Evolutionary conservation across 1,140 invertebrate species (phyloP), one percentile per base, ranked within the genome.

Genomic region (Heliconius eleuchia): DNA sequence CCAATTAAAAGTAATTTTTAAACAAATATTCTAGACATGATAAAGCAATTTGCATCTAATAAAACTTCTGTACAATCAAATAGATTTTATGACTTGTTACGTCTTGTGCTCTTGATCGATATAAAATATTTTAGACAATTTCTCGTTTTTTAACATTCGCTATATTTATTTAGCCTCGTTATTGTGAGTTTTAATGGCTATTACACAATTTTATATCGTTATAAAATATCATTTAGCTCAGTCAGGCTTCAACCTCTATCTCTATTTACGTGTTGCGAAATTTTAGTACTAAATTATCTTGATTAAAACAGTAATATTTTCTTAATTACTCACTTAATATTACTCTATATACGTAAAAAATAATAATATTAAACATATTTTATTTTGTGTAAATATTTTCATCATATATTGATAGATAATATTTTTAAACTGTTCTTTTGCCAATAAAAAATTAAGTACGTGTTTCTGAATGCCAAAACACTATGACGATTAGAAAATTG

Each of bases 41-140:
- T 76, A 46, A 50, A 80, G 70, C 78, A 60, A 80, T 76, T 80
- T 80, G 73, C 73, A 76, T 80, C 70, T 55, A 72, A 79, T 72
- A 23, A 80, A 80, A 76, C n/a, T 66, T 80, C 18, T 46, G 57
- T 76, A 76, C 66, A 76, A 75, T 80, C 70, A 52, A 76, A 42
- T n/a, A 16, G 7, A 42, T 72, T 75, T 75, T 79, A 74, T 79
- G 16, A 73, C 73, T 74, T 55, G 27, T 73, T 57, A 74, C 73
- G 60, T 72, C 37, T 72, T 72, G 37, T 19, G 50, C 18, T 52
- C 50, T 18, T 46, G 42, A 46, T 34, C 13, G 70, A 71, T 13
- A 66, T 66, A 66, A n/a, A 72, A 72, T 72, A 72, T 72, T 72
- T 72, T 42, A 39, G 71, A 39, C 71, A 19, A 72, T 39, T 72